A percentile compares a stretch with the other conserved stretches of the same genome.
Evolutionary conservation across 2,888 invertebrate species (phyloP).

Genomic region (Pollenia griseotomentosa): DNA sequence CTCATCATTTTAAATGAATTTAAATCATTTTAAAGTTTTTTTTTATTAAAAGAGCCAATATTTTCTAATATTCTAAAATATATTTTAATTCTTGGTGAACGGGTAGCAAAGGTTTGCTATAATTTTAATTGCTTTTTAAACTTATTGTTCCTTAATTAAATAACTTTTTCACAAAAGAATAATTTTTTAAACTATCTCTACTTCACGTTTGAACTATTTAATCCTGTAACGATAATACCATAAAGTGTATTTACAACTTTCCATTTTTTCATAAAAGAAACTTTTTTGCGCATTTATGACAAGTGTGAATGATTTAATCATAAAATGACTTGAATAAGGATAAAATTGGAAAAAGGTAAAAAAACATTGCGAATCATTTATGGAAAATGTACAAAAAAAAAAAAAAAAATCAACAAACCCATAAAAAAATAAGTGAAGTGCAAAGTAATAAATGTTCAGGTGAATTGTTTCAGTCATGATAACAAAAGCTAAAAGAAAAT

Average conservation of each 20-base stretch:
- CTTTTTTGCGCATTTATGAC: conserved; percentile 20
- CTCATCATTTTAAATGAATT: too few species aligned
- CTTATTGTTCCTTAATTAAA: too few species aligned
- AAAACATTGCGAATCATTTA: not conserved
- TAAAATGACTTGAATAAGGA: conserved; percentile 9
- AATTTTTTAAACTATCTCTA: too few species aligned
- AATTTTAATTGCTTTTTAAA: too few species aligned
- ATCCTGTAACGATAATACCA: not conserved
- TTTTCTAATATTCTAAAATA: too few species aligned
- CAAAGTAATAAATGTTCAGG: conserved; percentile 12
- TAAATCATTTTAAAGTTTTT: too few species aligned
- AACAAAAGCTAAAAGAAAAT: not conserved
- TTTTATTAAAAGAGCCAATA: too few species aligned
- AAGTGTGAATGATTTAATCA: conserved; percentile 26
- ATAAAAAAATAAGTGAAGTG: conserved; percentile 15
- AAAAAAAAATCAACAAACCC: not conserved
- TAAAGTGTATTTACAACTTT: not conserved
- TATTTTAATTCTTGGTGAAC: too few species aligned
- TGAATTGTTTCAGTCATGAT: not conserved
- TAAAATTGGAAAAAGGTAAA: not conserved
- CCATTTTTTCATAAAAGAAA: not conserved
- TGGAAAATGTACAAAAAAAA: not conserved
- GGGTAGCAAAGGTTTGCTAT: too few species aligned
- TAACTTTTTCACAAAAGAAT: too few species aligned
- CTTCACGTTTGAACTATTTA: too few species aligned